A percentile compares a stretch with the other conserved stretches of the same genome.
Evolutionary conservation across 1,140 invertebrate genomes (phyloP).

Genomic region (Plectus sambesii): DNA sequence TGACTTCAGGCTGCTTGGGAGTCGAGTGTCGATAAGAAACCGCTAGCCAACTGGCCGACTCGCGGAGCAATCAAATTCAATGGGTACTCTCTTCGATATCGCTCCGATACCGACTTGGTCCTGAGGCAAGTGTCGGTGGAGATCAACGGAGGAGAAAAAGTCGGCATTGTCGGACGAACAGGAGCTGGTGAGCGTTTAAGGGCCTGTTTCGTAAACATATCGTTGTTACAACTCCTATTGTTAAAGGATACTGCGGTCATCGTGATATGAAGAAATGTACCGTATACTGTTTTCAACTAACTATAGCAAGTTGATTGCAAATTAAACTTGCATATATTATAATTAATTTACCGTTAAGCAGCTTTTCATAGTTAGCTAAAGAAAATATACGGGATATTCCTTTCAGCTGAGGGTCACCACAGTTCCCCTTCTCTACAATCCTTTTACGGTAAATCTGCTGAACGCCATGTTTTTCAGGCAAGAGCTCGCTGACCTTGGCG

Average conservation of each 20-base stretch:
- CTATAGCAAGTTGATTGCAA: too few species aligned
- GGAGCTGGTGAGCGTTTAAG: conserved; percentile 61
- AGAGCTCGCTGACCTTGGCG: conserved; percentile 50
- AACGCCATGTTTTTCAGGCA: conserved; percentile 48
- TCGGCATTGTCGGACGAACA: conserved; percentile 58
- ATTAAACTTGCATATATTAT: too few species aligned
- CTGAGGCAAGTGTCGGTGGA: conserved; percentile 60
- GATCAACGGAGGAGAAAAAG: conserved; percentile 59
- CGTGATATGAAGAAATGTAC: too few species aligned
- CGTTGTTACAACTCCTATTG: too few species aligned
- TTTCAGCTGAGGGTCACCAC: too few species aligned
- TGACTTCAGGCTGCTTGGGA: conserved; percentile 28
- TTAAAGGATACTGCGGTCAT: too few species aligned
- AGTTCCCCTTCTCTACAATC: too few species aligned
- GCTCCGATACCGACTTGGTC: conserved; percentile 61
- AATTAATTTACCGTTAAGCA: conserved; percentile 4
- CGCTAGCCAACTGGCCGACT: conserved; percentile 46
- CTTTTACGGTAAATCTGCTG: too few species aligned
- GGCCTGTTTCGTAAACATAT: too few species aligned
- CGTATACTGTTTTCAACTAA: too few species aligned
- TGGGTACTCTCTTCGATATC: conserved; percentile 47
- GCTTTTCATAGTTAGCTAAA: too few species aligned
- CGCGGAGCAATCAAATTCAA: conserved; percentile 47
- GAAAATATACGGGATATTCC: too few species aligned
- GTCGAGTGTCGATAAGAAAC: conserved; percentile 4